Percentiles rank a stretch among this genome's conserved stretches.
Evolutionary conservation across 2,888 invertebrate genomes (phyloP).

Genomic region (Spialia ferax): DNA sequence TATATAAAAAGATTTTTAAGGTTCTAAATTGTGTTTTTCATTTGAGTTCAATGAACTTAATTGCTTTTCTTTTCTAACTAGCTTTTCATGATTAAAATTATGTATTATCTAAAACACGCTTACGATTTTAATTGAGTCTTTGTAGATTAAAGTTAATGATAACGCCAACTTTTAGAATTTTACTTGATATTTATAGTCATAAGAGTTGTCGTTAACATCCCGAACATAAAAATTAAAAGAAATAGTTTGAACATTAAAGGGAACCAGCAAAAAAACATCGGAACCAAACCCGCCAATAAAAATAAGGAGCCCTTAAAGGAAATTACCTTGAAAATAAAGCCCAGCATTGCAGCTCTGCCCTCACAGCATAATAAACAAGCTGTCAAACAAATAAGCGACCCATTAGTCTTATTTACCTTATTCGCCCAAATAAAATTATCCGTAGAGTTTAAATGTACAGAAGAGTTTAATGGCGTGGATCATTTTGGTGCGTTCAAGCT

Average conservation of each 20-base stretch:
- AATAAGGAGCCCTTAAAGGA: slow-evolving; percentile 4
- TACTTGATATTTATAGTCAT: too few relatives aligned
- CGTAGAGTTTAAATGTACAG: slow-evolving; percentile 59
- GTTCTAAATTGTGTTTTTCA: too few relatives aligned
- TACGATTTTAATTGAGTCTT: too few relatives aligned
- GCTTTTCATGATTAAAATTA: too few relatives aligned
- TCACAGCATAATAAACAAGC: slow-evolving; percentile 33
- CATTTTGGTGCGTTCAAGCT: slow-evolving; percentile 72
- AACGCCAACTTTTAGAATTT: too few relatives aligned
- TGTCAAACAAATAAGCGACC: slow-evolving; percentile 33
- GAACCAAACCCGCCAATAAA: not conserved
- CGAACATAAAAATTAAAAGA: too few relatives aligned
- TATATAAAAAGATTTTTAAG: too few relatives aligned
- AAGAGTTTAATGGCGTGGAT: slow-evolving; percentile 72
- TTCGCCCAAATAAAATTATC: slow-evolving; percentile 56
- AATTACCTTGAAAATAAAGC: slow-evolving; percentile 4
- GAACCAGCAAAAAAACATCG: not conserved
- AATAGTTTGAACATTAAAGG: not conserved
- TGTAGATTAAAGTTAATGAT: too few relatives aligned
- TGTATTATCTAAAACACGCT: too few relatives aligned
- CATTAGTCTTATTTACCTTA: slow-evolving; percentile 36
- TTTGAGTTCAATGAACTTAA: too few relatives aligned
- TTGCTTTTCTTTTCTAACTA: too few relatives aligned
- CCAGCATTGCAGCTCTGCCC: slow-evolving; percentile 3
- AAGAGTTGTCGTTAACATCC: too few relatives aligned